phyloP scores from a whole-genome alignment of 2,113 vertebrate genomes.

The Odocoileus virginianus region DNA sequence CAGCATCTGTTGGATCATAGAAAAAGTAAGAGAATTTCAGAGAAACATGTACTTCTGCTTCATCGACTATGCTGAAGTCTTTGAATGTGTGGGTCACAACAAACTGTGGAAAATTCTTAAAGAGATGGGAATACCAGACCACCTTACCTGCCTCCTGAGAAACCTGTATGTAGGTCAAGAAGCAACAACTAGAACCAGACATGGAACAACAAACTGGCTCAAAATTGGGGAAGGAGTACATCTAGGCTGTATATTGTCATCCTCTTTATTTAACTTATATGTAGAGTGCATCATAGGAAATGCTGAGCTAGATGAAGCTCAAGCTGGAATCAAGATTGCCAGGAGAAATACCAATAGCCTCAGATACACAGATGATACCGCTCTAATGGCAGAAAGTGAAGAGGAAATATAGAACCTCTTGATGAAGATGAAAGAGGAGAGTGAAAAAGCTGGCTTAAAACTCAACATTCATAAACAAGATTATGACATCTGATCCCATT shows the following conservation, averaged over 20 bases:
- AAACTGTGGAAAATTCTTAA: not conserved
- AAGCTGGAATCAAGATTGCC: not conserved
- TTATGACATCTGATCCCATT: not conserved
- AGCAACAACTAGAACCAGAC: not conserved
- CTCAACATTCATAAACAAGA: not conserved
- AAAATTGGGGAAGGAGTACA: not conserved
- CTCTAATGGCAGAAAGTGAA: not conserved
- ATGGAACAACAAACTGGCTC: not conserved
- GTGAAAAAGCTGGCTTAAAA: not conserved
- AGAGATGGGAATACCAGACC: not conserved
- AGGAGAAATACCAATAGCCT: not conserved
- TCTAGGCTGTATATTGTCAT: not conserved
- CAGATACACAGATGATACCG: not conserved
- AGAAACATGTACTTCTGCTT: not conserved
- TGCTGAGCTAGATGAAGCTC: not conserved
- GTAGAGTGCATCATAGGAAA: not conserved
- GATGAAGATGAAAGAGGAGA: not conserved
- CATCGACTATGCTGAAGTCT: not conserved
- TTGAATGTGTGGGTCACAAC: not conserved
- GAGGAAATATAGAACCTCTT: not conserved
- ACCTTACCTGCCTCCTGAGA: not conserved
- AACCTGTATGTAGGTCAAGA: not conserved
- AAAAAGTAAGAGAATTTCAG: not conserved
- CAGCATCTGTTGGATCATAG: not conserved
- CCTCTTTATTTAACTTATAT: not conserved